A percentile compares a stretch with the other conserved stretches of the same genome.
These are phyloP conservation scores for Halotydeus destructor DNA, from an alignment of 1,140 invertebrate genomes.

Conservation along the genomic window DNA sequence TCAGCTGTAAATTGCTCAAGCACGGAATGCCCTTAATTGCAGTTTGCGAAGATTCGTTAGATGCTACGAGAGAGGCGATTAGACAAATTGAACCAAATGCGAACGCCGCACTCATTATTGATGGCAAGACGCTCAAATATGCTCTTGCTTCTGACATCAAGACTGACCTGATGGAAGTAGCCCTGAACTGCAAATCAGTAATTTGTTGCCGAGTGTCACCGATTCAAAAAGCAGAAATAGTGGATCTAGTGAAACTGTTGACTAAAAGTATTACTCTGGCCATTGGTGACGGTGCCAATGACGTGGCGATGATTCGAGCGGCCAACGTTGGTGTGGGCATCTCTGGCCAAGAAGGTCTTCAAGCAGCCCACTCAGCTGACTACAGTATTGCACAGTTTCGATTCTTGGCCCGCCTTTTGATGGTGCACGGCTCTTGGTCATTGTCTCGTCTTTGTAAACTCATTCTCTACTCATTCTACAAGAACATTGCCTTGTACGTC, in stretches of 20 bases:
- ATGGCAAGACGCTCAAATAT: slow-evolving; percentile 65
- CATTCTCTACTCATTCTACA: slow-evolving; percentile 97
- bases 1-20: slow-evolving; percentile 70
- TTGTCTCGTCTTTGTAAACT: slow-evolving; percentile 90
- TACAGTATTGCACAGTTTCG: slow-evolving; percentile 94
- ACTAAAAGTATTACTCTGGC: slow-evolving; percentile 78
- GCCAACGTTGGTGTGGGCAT: slow-evolving; percentile 75
- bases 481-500: slow-evolving; percentile 96
- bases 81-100: background rate
- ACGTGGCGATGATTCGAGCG: slow-evolving; percentile 95
- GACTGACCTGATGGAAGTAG: slow-evolving; percentile 78
- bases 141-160: slow-evolving; percentile 74
- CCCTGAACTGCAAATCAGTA: slow-evolving; percentile 79
- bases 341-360: slow-evolving; percentile 90
- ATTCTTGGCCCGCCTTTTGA: slow-evolving; percentile 59
- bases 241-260: slow-evolving; percentile 70
- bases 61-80: slow-evolving; percentile 30
- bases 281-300: slow-evolving; percentile 97
- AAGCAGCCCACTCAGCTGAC: slow-evolving; percentile 93
- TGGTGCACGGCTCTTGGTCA: slow-evolving; percentile 98
- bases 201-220: slow-evolving; percentile 96
- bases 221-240: slow-evolving; percentile 86
- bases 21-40: slow-evolving; percentile 69
- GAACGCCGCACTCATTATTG: slow-evolving; percentile 13
- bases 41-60: slow-evolving; percentile 74